phyloP scores from a whole-genome alignment of 1,140 invertebrate genomes.

The Diachasmimorpha longicaudata region DNA sequence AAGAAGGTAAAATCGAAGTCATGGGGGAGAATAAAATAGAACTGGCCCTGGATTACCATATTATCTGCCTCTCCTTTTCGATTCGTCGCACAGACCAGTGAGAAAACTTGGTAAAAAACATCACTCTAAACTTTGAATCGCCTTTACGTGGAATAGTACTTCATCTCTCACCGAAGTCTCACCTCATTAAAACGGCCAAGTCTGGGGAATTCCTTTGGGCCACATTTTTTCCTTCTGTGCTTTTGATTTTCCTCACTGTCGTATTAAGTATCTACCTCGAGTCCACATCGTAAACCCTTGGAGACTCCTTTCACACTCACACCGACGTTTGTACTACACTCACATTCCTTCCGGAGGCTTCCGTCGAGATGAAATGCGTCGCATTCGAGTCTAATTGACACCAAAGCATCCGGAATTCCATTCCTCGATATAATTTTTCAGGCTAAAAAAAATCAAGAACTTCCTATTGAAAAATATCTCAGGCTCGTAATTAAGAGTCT shows the following conservation, averaged over 20 bases:
- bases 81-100: not conserved
- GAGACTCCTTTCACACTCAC: not conserved
- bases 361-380: not conserved
- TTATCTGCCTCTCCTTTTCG: not conserved
- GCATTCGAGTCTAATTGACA: not conserved
- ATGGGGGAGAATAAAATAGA: not conserved
- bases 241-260: too few relatives aligned
- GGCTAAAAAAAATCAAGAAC: not conserved
- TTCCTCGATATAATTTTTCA: not conserved
- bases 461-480: not conserved
- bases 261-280: not conserved
- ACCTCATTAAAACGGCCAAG: not conserved
- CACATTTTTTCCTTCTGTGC: not conserved
- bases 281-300: not conserved
- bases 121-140: not conserved
- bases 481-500: not conserved
- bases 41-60: not conserved
- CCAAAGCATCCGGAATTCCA: not conserved
- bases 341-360: not conserved
- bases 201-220: not conserved
- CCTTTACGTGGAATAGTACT: not conserved
- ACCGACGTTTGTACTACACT: not conserved
- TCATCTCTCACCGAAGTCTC: not conserved
- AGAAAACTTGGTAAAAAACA: not conserved
- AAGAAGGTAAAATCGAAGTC: not conserved